These are phyloP conservation scores for Neria commutata DNA, from an alignment of 2,888 invertebrate genomes.

Conservation along the genomic window DNA sequence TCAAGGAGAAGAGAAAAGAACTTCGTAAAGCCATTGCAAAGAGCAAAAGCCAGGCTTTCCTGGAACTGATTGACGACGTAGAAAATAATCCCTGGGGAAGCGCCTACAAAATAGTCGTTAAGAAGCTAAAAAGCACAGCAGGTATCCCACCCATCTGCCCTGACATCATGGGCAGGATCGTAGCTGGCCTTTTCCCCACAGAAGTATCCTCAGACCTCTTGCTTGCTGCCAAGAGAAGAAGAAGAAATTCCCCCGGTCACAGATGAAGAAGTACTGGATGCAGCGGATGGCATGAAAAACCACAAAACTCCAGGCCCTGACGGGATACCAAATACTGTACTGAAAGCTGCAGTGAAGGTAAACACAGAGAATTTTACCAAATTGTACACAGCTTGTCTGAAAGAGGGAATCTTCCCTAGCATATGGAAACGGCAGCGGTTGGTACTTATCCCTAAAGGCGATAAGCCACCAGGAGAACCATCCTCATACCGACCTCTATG, in stretches of 20 bases:
- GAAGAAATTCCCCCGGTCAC: not conserved
- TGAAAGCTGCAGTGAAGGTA: not conserved
- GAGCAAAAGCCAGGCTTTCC: not conserved
- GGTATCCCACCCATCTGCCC: too few species aligned
- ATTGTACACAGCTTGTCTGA: too few species aligned
- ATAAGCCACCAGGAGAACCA: too few species aligned
- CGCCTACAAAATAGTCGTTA: too few species aligned
- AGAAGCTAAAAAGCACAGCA: too few species aligned
- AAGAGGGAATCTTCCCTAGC: too few species aligned
- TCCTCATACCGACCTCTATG: too few species aligned
- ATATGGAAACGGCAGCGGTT: too few species aligned
- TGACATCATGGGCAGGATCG: not conserved
- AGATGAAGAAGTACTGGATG: not conserved
- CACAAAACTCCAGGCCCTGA: not conserved
- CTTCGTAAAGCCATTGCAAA: not conserved
- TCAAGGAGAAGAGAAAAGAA: not conserved
- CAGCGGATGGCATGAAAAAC: not conserved
- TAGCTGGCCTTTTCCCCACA: too few species aligned
- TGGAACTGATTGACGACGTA: not conserved
- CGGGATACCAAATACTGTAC: not conserved
- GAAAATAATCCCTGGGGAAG: not conserved
- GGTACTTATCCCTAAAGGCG: too few species aligned
- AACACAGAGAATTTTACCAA: not conserved
- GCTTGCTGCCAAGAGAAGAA: not conserved
- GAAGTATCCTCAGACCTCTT: too few species aligned